Conservation (phyloP, 2,888 invertebrate species). For the Oegoconia quadripuncta region DNA sequence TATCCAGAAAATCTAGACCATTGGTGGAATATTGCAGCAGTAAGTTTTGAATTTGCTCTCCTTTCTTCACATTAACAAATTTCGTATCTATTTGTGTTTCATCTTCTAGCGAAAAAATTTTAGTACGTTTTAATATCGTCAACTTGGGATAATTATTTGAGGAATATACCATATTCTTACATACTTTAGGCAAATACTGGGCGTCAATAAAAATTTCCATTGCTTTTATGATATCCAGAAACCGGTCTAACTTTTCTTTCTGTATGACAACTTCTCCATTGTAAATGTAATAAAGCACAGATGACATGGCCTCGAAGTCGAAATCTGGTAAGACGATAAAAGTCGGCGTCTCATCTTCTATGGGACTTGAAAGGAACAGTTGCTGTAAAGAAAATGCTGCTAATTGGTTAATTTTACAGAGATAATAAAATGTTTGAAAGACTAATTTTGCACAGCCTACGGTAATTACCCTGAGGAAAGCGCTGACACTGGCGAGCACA, state of each 20-base stretch:
- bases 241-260: slow-evolving; percentile 76
- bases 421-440: neutral
- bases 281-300: slow-evolving; percentile 83
- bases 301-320: slow-evolving; percentile 79
- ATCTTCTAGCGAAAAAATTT: slow-evolving; percentile 35
- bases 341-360: slow-evolving; percentile 74
- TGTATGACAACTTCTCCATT: slow-evolving; percentile 82
- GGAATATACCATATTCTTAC: slow-evolving; percentile 19
- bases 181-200: slow-evolving; percentile 34
- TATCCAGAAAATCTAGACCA: slow-evolving; percentile 38
- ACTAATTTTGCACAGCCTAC: neutral
- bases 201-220: slow-evolving; percentile 62
- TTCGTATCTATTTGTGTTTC: slow-evolving; percentile 27
- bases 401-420: slow-evolving; percentile 13
- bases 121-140: slow-evolving; percentile 6
- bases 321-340: slow-evolving; percentile 83
- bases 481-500: slow-evolving; percentile 84
- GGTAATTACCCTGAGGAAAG: slow-evolving; percentile 80
- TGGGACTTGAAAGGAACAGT: slow-evolving; percentile 50
- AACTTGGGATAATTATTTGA: slow-evolving; percentile 20
- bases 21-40: slow-evolving; percentile 33
- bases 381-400: slow-evolving; percentile 39
- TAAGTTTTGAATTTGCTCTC: slow-evolving; percentile 28
- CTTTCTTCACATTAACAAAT: slow-evolving; percentile 44
- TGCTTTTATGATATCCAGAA: slow-evolving; percentile 77